These are phyloP conservation scores for Aelia acuminata DNA, from an alignment of 2,888 invertebrate genomes.

Conservation along the genomic window DNA sequence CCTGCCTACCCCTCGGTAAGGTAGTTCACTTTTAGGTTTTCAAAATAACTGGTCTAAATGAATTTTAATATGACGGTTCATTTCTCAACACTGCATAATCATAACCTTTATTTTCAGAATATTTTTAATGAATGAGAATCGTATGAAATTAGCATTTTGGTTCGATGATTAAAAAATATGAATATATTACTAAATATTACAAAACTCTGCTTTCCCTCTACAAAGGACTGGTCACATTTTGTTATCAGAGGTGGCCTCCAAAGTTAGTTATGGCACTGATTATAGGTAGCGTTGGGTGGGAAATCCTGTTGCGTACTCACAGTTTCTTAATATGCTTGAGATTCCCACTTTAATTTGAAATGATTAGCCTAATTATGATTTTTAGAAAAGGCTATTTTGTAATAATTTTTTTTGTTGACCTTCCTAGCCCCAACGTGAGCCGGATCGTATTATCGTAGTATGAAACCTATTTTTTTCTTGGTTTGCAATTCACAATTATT, in stretches of 20 bases:
- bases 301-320: background rate
- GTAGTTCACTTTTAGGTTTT: no score
- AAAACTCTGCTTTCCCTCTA: background rate
- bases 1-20: no score
- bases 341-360: background rate
- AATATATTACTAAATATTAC: background rate
- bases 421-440: background rate
- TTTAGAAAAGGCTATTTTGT: background rate
- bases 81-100: no score
- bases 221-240: background rate
- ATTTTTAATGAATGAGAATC: no score
- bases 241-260: background rate
- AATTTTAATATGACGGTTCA: no score
- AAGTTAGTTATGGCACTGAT: background rate
- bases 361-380: constrained; percentile 3
- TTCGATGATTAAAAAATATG: background rate
- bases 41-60: no score
- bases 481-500: no score
- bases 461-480: background rate
- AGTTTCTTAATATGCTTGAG: background rate
- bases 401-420: background rate
- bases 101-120: no score
- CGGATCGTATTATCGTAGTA: background rate
- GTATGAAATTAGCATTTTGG: background rate
- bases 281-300: background rate